Evolutionary conservation across 2,888 invertebrate genomes (phyloP), one percentile per base, ranked within the genome.

Genomic region (Zaprionus lineosus): DNA sequence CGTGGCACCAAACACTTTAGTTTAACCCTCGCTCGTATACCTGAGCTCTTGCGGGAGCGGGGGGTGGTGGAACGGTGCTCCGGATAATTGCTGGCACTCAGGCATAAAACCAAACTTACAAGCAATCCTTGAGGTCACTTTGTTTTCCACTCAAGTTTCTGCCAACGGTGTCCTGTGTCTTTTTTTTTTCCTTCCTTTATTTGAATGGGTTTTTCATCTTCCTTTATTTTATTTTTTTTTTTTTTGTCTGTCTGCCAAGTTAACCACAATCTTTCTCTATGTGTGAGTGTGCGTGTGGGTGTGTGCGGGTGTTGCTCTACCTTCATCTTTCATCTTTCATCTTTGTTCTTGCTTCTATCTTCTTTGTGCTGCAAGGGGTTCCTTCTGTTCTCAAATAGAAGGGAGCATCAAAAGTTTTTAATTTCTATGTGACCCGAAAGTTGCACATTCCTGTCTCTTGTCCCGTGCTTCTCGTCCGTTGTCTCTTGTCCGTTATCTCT

Each of bases 51-150:
- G 24, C n/a, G 24, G 2, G n/a, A 21, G 21, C 21, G 7, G 21
- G 4, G 19, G 19, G 19, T 3, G 29, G 14, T 31, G 48, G 64
- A 8, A 26, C 18, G 53, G 34, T 64, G 79, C n/a, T n/a, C n/a
- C n/a, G n/a, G 58, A 65, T 78, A 70, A 78, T 67, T 81, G 74
- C 52, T 33, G 46, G 57, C 70, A 82, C 59, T 77, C 78, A 82
- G 51, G 63, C 74, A 61, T 84, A 64, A 77, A 77, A 77, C 58
- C 70, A 52, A 58, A 69, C 36, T 61, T 60, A 73, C 51, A 33
- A 67, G 50, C 58, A 44, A 77, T 74, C 74, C 65, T 81, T 66
- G 63, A 70, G 82, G 74, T 81, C 82, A 84, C 51, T 63, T 70
- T 66, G 70, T 58, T 39, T 47, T 60, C 40, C 65, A 72, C 71